phyloP scores from a whole-genome alignment of 2,888 invertebrate genomes.

The Tanytarsus gracilentus region DNA sequence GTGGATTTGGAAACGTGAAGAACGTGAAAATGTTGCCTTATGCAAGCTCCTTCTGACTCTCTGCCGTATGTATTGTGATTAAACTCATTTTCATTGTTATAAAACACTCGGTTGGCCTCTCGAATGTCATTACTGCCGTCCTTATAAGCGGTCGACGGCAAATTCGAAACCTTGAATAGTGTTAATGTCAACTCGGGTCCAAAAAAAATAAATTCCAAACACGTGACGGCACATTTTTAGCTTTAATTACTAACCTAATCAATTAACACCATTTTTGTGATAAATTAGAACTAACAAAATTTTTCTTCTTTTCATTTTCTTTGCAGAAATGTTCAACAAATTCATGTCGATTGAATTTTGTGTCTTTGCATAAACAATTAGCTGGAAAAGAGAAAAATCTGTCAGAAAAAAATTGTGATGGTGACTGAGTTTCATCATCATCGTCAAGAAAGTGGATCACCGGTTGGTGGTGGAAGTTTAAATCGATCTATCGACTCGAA shows the following conservation, averaged over 20 bases:
- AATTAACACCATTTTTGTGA: constrained; percentile 10
- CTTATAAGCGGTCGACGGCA: no score
- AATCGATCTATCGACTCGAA: constrained; percentile 19
- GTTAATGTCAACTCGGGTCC: no score
- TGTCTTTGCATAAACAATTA: not conserved
- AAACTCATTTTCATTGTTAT: constrained; percentile 7
- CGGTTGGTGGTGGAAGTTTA: constrained; percentile 19
- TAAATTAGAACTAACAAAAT: no score
- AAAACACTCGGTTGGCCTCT: no score
- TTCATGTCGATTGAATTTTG: not conserved
- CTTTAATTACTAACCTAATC: no score
- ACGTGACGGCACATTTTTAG: no score
- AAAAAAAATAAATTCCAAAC: no score
- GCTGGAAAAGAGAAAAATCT: not conserved
- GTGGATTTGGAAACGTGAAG: constrained; percentile 27
- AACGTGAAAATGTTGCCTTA: constrained; percentile 22
- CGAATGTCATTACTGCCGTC: no score
- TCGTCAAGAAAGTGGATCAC: constrained; percentile 27
- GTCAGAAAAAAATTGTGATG: constrained; percentile 1
- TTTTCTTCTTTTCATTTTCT: not conserved
- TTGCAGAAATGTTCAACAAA: constrained; percentile 1
- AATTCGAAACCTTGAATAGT: no score
- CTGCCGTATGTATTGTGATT: not conserved
- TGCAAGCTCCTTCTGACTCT: no score
- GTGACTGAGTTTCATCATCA: constrained; percentile 23